Evolutionary conservation across 2,113 vertebrate genomes (phyloP).

Genomic region (Vulpes ferrilata): DNA sequence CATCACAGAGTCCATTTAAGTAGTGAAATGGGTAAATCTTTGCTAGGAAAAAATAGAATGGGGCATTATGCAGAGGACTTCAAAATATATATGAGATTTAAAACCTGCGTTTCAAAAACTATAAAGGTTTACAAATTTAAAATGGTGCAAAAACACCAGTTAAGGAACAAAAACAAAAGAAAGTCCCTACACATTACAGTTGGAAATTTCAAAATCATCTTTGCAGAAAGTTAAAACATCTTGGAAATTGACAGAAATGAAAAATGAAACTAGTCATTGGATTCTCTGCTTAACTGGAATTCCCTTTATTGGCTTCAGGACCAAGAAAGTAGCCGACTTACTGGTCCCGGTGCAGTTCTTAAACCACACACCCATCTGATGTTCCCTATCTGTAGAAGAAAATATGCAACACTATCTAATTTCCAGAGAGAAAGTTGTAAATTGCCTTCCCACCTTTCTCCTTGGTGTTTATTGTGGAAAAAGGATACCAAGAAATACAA

Average conservation of each 20-base stretch:
- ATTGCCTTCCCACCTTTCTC: slow-evolving; percentile 21
- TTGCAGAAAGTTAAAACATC: neutral
- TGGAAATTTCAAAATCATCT: neutral
- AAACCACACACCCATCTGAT: neutral
- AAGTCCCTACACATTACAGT: neutral
- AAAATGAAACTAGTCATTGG: neutral
- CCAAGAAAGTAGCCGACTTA: neutral
- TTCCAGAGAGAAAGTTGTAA: neutral
- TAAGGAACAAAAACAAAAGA: slow-evolving; percentile 19
- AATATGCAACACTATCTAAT: neutral
- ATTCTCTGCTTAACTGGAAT: neutral
- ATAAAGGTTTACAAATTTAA: slow-evolving; percentile 18
- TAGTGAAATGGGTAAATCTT: slow-evolving; percentile 41
- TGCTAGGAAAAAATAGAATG: neutral
- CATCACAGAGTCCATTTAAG: neutral
- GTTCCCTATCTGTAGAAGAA: slow-evolving; percentile 24
- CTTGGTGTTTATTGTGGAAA: neutral
- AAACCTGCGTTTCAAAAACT: neutral
- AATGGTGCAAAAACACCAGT: neutral
- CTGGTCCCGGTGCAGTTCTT: neutral
- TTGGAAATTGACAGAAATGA: slow-evolving; percentile 30
- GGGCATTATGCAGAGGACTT: neutral
- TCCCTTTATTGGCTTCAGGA: neutral
- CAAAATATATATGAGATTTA: neutral
- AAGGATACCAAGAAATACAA: slow-evolving; percentile 11